Percentiles rank a stretch among this genome's conserved stretches.
Evolutionary conservation across 2,888 invertebrate genomes (phyloP).

Genomic region (Ormyrus labotus): DNA sequence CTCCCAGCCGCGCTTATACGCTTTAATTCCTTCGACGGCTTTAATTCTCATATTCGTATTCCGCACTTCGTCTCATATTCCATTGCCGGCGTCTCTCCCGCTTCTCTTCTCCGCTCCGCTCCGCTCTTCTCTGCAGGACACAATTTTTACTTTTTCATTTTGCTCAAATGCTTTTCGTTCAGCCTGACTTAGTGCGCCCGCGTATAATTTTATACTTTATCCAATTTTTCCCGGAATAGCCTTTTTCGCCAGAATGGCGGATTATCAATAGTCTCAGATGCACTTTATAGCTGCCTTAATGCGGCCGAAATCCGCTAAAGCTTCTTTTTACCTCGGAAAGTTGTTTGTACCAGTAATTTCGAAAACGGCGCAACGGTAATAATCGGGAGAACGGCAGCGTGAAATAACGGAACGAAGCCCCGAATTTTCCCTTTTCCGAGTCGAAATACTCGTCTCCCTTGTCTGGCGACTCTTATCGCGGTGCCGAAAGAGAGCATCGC

Average conservation of each 20-base stretch:
- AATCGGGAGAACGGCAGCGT: slow-evolving; percentile 14
- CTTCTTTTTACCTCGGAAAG: too few species aligned
- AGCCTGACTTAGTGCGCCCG: slow-evolving; percentile 27
- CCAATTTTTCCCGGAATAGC: too few species aligned
- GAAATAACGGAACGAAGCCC: slow-evolving; percentile 26
- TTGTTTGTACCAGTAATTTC: too few species aligned
- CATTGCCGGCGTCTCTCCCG: slow-evolving; percentile 49
- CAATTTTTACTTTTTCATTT: slow-evolving; percentile 31
- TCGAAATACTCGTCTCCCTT: slow-evolving; percentile 30
- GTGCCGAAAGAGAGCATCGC: slow-evolving; percentile 44
- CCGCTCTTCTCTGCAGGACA: slow-evolving; percentile 7
- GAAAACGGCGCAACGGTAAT: slow-evolving; percentile 13
- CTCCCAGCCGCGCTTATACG: slow-evolving; percentile 69
- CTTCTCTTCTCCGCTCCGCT: slow-evolving; percentile 18
- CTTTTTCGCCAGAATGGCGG: too few species aligned
- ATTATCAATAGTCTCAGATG: too few species aligned
- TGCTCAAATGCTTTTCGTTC: slow-evolving; percentile 27
- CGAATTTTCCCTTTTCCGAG: slow-evolving; percentile 30
- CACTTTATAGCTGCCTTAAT: too few species aligned
- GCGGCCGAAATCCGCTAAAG: neutral
- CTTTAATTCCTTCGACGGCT: slow-evolving; percentile 75
- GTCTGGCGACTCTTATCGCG: slow-evolving; percentile 45
- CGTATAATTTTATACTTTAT: slow-evolving; percentile 22
- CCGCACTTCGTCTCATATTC: slow-evolving; percentile 63
- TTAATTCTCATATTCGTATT: slow-evolving; percentile 76